Percentiles rank a stretch among this genome's conserved stretches.
Conservation (phyloP, 2,888 invertebrate species). For the Protonemura montana region DNA sequence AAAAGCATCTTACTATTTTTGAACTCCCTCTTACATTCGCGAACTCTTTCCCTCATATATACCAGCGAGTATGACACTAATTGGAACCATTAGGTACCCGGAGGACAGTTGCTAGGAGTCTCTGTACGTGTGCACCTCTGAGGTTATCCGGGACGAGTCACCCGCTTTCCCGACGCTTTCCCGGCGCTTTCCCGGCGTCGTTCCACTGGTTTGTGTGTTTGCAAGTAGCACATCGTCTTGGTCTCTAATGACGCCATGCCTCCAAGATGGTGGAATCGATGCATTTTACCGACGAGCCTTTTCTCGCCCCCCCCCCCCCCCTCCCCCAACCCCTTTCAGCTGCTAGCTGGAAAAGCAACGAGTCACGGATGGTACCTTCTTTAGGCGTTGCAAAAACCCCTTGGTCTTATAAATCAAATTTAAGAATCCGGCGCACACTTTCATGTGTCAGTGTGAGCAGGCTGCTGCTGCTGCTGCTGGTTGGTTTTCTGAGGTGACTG, state of each 20-base stretch:
- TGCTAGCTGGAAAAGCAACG: conserved; percentile 2
- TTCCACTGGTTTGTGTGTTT: not conserved
- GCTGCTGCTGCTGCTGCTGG: conserved; percentile 25
- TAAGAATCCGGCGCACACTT: conserved; percentile 47
- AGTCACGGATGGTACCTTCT: conserved; percentile 22
- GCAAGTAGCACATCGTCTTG: not conserved
- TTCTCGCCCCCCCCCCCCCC: not conserved
- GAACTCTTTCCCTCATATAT: too few species aligned
- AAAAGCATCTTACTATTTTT: too few species aligned
- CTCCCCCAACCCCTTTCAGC: too few species aligned
- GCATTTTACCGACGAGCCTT: not conserved
- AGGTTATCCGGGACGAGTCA: not conserved
- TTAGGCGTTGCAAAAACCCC: conserved; percentile 30
- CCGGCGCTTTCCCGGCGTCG: not conserved
- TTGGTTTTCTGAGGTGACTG: not conserved
- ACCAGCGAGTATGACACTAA: not conserved
- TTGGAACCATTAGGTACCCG: conserved; percentile 31
- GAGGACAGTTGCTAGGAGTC: conserved; percentile 3
- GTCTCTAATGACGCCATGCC: conserved; percentile 24
- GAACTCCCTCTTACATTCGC: too few species aligned
- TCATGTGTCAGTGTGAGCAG: conserved; percentile 41
- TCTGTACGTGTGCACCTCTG: conserved; percentile 8
- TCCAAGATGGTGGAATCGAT: conserved; percentile 38
- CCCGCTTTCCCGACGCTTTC: too few species aligned
- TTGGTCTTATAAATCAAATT: conserved; percentile 48